Percentiles rank a stretch among this genome's conserved stretches.
Conservation (phyloP, 2,113 vertebrate genomes). For the western clawed frog (Xenopus tropicalis) region UCB_Xtro_10.0 CM004447.2:105279501-105280000, state of each 20-base stretch:
- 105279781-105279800: slow-evolving; percentile 61
- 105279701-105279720: slow-evolving; percentile 3
- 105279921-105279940: slow-evolving; percentile 51
- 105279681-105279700: background rate
- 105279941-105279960: slow-evolving; percentile 50
- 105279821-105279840: slow-evolving; percentile 51
- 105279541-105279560: no score
- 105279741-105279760: slow-evolving; percentile 51
- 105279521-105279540: no score
- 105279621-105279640: no score
- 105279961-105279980: slow-evolving; percentile 57
- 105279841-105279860: slow-evolving; percentile 47
- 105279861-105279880: slow-evolving; percentile 24
- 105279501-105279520: no score
- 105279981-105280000: slow-evolving; percentile 74
- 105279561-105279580: no score
- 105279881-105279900: slow-evolving; percentile 45
- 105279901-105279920: slow-evolving; percentile 55
- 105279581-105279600: no score
- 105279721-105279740: slow-evolving; percentile 48
- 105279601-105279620: no score
- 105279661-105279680: no score
- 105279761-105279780: slow-evolving; percentile 46
- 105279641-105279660: no score
- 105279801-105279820: slow-evolving; percentile 50